phyloP scores from a whole-genome alignment of 2,888 invertebrate species.

The Selenia dentaria region DNA sequence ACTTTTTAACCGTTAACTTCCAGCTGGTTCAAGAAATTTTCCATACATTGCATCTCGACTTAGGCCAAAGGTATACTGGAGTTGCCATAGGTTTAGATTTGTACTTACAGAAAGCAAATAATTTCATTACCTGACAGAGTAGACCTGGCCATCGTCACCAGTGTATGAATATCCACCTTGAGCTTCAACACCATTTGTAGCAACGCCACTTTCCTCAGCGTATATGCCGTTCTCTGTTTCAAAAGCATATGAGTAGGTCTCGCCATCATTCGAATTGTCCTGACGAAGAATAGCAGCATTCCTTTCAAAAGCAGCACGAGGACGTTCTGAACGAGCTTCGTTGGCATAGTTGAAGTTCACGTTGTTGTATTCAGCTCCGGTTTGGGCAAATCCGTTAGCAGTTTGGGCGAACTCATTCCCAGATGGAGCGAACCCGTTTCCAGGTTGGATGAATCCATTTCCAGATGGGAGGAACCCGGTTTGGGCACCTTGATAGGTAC shows the following conservation, averaged over 20 bases:
- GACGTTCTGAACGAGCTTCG: constrained; percentile 54
- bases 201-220: constrained; percentile 72
- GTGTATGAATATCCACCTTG: constrained; percentile 73
- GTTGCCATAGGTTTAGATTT: too few relatives aligned
- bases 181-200: constrained; percentile 70
- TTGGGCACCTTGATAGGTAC: constrained; percentile 24
- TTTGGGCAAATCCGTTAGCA: constrained; percentile 21
- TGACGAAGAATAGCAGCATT: constrained; percentile 71
- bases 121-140: constrained; percentile 71
- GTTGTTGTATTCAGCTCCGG: constrained; percentile 33
- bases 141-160: constrained; percentile 74
- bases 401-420: constrained; percentile 30
- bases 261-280: constrained; percentile 67
- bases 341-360: constrained; percentile 33
- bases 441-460: constrained; percentile 29
- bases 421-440: constrained; percentile 29
- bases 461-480: constrained; percentile 33
- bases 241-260: constrained; percentile 65
- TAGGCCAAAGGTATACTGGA: too few relatives aligned
- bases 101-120: too few relatives aligned
- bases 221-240: constrained; percentile 75
- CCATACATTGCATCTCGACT: too few relatives aligned
- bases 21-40: too few relatives aligned
- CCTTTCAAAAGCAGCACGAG: constrained; percentile 67
- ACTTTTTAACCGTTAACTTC: too few relatives aligned